A percentile compares a stretch with the other conserved stretches of the same genome.
These are phyloP conservation scores for Tylochromis polylepis DNA, from an alignment of 2,113 vertebrate genomes.

Conservation along the genomic window DNA sequence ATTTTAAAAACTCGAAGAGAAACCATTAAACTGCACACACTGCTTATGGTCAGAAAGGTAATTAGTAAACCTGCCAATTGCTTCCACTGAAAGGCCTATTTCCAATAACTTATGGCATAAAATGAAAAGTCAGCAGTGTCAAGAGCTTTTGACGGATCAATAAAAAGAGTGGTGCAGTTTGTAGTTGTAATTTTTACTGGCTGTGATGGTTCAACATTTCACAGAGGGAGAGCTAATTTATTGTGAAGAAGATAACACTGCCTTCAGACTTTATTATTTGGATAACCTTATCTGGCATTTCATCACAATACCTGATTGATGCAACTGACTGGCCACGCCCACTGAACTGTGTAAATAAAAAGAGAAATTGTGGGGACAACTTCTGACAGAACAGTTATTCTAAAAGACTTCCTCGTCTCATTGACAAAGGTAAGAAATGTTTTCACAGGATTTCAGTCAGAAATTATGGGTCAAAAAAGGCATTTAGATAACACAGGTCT, in stretches of 20 bases:
- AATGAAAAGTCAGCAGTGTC: not conserved
- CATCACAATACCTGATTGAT: not conserved
- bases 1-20: not conserved
- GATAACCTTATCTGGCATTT: not conserved
- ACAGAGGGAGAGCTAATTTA: not conserved
- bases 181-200: too few species aligned
- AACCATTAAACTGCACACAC: not conserved
- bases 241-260: not conserved
- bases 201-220: too few species aligned
- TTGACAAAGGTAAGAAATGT: not conserved
- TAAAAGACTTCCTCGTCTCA: not conserved
- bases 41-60: not conserved
- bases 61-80: not conserved
- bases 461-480: not conserved
- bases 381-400: not conserved
- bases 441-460: not conserved
- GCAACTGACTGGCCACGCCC: not conserved
- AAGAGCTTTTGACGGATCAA: not conserved
- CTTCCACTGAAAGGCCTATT: not conserved
- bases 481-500: not conserved
- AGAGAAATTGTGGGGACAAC: fast-evolving
- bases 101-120: not conserved
- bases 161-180: not conserved
- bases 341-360: not conserved
- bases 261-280: not conserved